Base-by-base conservation (phyloP, 2,797 vertebrate species). In the Poecilia gillii region DNA sequence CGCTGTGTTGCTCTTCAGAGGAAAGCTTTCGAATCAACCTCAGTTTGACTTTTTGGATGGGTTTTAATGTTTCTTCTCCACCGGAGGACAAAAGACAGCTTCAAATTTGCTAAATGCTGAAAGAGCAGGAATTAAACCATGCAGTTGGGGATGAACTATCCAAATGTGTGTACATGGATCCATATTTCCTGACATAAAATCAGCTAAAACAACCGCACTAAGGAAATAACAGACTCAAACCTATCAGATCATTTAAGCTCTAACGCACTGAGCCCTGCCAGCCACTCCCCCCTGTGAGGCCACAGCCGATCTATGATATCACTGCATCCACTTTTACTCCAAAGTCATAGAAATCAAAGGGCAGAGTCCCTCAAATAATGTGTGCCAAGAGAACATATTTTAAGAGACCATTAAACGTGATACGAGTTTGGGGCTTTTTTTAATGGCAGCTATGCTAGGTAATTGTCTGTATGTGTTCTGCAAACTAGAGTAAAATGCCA, bases 401-500 rank as follows among this genome's bases (percentile, higher is more conserved):
- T 81, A 80, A 80, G 64, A 81, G 46, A 57, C 51, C 31, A 66
- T 62, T n/a, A 51, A 72, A 87, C 49, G 20, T 25, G 31, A 46
- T 68, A 68, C 73, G 81, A 87, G 85, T 90, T 90, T 47, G 41
- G 72, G 57, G 81, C 55, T 82, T 87, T 93, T 92, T 92, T 90
- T 86, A 73, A 88, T 81, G 68, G 76, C 79, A 78, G 84, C 77
- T 91, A 77, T 79, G 87, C 74, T 77, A 85, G 93, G 90, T 86
- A 78, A 79, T 87, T 82, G 85, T 81, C 81, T 85, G 74, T 86
- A 64, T 77, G 78, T 81, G 84, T 73, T 82, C 86, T 74, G 84
- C 85, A 91, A 89, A 90, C 80, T 83, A 81, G 82, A 90, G 79
- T 91, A 84, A 93, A 92, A 91, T 57, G 53, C 92, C 95, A 95